A percentile compares a stretch with the other conserved stretches of the same genome.
These are phyloP conservation scores for Anolis apletophallus DNA, from an alignment of 2,797 vertebrate species.

Conservation along the genomic window DNA sequence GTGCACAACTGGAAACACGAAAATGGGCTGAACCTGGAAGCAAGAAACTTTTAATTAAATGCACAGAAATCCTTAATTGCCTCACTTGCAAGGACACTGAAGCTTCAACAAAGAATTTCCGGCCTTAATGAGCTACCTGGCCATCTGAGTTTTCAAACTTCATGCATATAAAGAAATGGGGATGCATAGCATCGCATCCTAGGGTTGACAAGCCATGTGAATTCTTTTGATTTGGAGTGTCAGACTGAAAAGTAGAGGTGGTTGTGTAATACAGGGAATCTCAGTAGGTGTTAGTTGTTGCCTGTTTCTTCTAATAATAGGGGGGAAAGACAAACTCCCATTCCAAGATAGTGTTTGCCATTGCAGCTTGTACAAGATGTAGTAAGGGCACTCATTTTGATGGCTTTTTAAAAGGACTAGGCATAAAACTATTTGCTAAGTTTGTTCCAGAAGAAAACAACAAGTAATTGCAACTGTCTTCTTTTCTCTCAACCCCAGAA, in stretches of 20 bases:
- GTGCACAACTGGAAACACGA: background rate
- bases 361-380: too few relatives aligned
- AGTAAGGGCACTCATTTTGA: too few relatives aligned
- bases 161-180: background rate
- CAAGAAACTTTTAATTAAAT: background rate
- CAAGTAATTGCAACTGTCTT: too few relatives aligned
- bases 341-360: too few relatives aligned
- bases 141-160: background rate
- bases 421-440: too few relatives aligned
- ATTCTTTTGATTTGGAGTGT: background rate
- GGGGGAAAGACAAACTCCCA: too few relatives aligned
- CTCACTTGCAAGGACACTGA: background rate
- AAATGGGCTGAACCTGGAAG: background rate
- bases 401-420: too few relatives aligned
- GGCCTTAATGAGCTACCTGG: background rate
- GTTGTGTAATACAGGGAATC: too few relatives aligned
- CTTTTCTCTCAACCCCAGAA: too few relatives aligned
- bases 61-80: background rate
- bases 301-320: too few relatives aligned
- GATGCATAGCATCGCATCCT: background rate
- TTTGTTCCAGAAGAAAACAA: too few relatives aligned
- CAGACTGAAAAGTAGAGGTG: background rate
- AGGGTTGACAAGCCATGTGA: background rate
- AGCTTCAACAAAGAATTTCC: background rate
- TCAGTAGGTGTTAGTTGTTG: too few relatives aligned